phyloP scores from a whole-genome alignment of 2,888 invertebrate species.

The Pimpla rufipes region DNA sequence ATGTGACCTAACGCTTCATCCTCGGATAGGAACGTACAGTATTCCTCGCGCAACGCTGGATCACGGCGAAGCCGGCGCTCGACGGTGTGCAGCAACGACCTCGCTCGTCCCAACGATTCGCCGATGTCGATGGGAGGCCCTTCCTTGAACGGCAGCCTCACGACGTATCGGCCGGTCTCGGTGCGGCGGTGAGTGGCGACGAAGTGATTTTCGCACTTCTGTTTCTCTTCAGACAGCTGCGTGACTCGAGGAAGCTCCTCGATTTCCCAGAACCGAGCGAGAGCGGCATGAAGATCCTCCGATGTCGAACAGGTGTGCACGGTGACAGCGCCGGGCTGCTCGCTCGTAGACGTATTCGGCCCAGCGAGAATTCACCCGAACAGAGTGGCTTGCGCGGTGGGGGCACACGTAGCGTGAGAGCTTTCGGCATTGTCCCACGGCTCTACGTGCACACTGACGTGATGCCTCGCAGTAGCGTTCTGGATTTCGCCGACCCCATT shows the following conservation, averaged over 20 bases:
- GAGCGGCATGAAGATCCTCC: not conserved
- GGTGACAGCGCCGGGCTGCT: not conserved
- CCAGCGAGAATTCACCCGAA: conserved; percentile 13
- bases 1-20: too few species aligned
- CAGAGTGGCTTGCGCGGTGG: conserved; percentile 9
- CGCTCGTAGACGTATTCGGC: not conserved
- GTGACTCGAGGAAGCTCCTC: not conserved
- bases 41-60: too few species aligned
- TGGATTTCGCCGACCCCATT: not conserved
- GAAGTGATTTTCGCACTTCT: conserved; percentile 25
- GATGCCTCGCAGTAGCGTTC: not conserved
- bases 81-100: too few species aligned
- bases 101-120: not conserved
- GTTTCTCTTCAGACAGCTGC: not conserved
- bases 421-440: too few species aligned
- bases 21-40: too few species aligned
- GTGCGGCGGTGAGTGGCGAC: not conserved
- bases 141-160: not conserved
- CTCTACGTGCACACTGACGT: not conserved
- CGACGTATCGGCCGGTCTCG: not conserved
- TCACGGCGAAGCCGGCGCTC: too few species aligned
- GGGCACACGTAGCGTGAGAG: too few species aligned
- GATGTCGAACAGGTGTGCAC: not conserved
- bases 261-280: conserved; percentile 34
- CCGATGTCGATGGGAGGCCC: not conserved